Evolutionary conservation across 2,888 invertebrate genomes (phyloP).

Genomic region (Dryadula phaetusa): DNA sequence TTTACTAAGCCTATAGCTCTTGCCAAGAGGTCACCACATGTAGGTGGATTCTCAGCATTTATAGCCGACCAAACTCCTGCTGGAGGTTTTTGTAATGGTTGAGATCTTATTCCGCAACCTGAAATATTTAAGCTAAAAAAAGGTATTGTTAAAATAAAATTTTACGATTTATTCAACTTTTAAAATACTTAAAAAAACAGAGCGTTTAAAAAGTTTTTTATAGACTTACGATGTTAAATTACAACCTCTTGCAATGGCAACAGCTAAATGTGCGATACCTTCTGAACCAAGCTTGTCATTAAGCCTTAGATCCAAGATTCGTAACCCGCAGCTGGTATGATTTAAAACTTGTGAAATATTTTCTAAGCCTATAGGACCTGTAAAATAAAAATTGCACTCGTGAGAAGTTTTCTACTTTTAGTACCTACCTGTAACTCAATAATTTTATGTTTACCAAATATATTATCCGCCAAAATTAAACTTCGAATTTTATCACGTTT

Average conservation of each 20-base stretch:
- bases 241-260: constrained; percentile 78
- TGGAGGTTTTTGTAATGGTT: constrained; percentile 68
- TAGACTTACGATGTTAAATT: constrained; percentile 70
- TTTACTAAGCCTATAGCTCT: constrained; percentile 79
- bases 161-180: background rate
- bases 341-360: constrained; percentile 71
- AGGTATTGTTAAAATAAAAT: background rate
- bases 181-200: background rate
- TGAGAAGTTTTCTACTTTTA: background rate
- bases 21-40: constrained; percentile 78
- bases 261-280: constrained; percentile 75
- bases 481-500: constrained; percentile 75
- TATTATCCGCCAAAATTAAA: constrained; percentile 81
- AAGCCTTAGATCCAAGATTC: constrained; percentile 71
- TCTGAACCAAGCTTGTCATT: constrained; percentile 76
- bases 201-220: background rate
- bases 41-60: constrained; percentile 75
- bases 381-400: constrained; percentile 21
- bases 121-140: constrained; percentile 72
- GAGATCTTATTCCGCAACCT: constrained; percentile 76
- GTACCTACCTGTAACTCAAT: background rate
- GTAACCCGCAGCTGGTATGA: constrained; percentile 68
- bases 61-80: constrained; percentile 80
- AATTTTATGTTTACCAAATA: constrained; percentile 69
- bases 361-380: constrained; percentile 74